Percentiles rank a stretch among this genome's conserved stretches.
Evolutionary conservation across 2,113 vertebrate genomes (phyloP).

Genomic region (Gopherus flavomarginatus): DNA sequence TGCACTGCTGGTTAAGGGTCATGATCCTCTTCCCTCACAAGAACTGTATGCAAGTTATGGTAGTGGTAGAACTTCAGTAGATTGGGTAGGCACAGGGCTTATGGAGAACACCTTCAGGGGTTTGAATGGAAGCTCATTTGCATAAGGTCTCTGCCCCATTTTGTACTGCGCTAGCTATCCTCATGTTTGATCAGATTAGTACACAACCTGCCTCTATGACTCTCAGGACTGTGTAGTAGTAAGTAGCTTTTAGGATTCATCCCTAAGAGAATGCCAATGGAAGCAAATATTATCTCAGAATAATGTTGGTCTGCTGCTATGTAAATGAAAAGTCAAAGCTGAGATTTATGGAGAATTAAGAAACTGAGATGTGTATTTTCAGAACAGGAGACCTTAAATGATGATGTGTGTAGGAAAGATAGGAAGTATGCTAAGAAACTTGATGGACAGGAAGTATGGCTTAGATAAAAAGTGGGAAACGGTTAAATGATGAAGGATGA

Average conservation of each 20-base stretch:
- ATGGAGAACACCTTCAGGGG: not conserved
- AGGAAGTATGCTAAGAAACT: too few species aligned
- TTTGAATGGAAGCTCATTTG: not conserved
- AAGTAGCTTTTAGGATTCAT: not conserved
- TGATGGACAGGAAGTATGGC: too few species aligned
- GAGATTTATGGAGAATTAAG: not conserved
- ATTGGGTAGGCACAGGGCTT: not conserved
- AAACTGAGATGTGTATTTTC: not conserved
- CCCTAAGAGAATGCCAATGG: not conserved
- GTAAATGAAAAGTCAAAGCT: not conserved
- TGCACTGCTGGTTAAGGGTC: not conserved
- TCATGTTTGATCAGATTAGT: not conserved
- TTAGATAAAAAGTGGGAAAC: too few species aligned
- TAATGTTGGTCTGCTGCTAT: not conserved
- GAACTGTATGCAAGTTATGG: accelerated
- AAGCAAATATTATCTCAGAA: not conserved
- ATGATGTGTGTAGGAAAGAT: too few species aligned
- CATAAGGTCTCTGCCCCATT: accelerated
- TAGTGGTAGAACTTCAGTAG: not conserved
- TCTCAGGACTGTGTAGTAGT: not conserved
- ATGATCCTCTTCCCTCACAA: not conserved
- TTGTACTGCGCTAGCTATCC: not conserved
- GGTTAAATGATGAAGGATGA: too few species aligned
- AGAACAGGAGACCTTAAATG: not conserved
- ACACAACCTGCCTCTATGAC: not conserved